Evolutionary conservation across 2,113 vertebrate genomes (phyloP).

Genomic region (Ptyas mucosa): DNA sequence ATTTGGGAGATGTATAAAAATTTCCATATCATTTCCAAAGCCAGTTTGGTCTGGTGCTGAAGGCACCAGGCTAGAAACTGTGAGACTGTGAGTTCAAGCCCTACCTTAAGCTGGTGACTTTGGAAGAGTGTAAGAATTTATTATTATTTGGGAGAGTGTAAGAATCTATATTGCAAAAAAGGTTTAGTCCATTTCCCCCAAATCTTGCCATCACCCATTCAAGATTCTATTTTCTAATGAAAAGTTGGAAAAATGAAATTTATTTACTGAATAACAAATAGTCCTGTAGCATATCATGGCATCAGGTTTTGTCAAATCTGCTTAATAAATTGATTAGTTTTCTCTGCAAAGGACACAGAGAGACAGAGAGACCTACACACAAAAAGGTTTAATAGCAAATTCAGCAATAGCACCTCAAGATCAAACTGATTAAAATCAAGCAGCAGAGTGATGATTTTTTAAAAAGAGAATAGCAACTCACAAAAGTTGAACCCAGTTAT

Average conservation of each 20-base stretch:
- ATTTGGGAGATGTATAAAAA: background rate
- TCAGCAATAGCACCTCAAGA: background rate
- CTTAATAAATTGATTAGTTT: background rate
- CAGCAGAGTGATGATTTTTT: background rate
- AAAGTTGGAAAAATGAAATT: too few relatives aligned
- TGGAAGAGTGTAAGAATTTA: too few relatives aligned
- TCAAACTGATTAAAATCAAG: background rate
- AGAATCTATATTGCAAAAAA: background rate
- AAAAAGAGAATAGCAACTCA: background rate
- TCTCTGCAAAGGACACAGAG: background rate
- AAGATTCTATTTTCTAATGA: background rate
- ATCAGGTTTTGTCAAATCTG: background rate
- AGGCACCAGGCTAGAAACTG: too few relatives aligned
- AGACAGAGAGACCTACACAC: background rate
- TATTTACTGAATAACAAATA: background rate
- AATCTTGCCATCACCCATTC: background rate
- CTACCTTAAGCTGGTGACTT: too few relatives aligned
- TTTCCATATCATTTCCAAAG: background rate
- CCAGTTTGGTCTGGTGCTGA: too few relatives aligned
- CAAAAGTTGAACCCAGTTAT: too few relatives aligned
- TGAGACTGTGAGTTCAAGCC: too few relatives aligned
- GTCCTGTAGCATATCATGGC: background rate
- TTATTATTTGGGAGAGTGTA: too few relatives aligned
- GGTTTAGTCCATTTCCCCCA: background rate
- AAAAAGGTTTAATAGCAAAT: background rate